Evolutionary conservation across 1,140 invertebrate species (phyloP).

Genomic region (Psix sp.): DNA sequence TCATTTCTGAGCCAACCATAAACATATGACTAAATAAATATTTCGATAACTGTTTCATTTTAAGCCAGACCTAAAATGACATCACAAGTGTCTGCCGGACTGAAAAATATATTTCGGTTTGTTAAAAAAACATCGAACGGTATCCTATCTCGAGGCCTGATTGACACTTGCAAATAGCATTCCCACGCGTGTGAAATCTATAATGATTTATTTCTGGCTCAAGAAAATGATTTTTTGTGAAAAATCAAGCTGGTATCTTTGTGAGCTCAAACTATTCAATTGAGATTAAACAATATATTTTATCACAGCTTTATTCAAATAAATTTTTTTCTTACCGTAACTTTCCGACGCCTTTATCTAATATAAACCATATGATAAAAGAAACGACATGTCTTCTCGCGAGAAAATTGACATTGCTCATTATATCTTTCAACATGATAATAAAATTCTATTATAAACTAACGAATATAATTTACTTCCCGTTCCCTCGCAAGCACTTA

Average conservation of each 20-base stretch:
- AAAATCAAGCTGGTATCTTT: background rate
- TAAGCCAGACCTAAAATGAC: constrained; percentile 9
- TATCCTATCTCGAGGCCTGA: constrained; percentile 12
- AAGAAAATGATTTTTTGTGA: constrained; percentile 1
- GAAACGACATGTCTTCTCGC: constrained; percentile 16
- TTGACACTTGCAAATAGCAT: constrained; percentile 31
- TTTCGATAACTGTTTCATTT: constrained; percentile 35
- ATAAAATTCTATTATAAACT: constrained; percentile 46
- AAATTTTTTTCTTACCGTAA: constrained; percentile 35
- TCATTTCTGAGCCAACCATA: background rate
- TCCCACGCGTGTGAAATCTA: constrained; percentile 20
- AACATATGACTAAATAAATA: constrained; percentile 10
- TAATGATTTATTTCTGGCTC: constrained; percentile 22
- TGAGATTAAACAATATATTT: constrained; percentile 39
- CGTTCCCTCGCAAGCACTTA: constrained; percentile 29
- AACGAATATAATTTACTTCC: constrained; percentile 45
- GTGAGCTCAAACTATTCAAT: constrained; percentile 19
- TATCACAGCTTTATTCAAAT: constrained; percentile 17
- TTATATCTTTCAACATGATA: constrained; percentile 51
- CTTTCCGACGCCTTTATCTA: constrained; percentile 45
- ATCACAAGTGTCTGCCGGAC: constrained; percentile 11
- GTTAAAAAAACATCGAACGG: constrained; percentile 31
- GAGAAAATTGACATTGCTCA: constrained; percentile 54
- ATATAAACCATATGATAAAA: constrained; percentile 40
- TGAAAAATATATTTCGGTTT: constrained; percentile 20